Percentiles rank a stretch among this genome's conserved stretches.
phyloP scores from a whole-genome alignment of 2,113 vertebrate species.

The Tetrao urogallus region DNA sequence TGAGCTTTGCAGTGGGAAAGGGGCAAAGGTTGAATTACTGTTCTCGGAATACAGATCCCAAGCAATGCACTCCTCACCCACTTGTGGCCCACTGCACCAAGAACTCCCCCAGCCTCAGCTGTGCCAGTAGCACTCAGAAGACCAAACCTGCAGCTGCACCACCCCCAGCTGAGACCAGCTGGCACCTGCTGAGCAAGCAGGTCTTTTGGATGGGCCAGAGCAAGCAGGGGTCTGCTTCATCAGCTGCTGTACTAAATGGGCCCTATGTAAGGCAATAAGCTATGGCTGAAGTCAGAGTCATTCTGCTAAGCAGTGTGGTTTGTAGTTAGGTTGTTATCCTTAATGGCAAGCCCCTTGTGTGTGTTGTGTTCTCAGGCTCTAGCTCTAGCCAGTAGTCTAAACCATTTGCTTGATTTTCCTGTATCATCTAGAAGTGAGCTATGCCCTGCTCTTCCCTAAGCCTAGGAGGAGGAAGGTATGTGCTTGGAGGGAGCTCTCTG shows the following conservation, averaged over 20 bases:
- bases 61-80: neutral
- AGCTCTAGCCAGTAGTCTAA: neutral
- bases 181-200: neutral
- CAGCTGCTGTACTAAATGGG: neutral
- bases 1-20: neutral
- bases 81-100: neutral
- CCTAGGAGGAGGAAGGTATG: neutral
- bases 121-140: neutral
- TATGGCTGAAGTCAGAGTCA: neutral
- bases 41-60: neutral
- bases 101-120: neutral
- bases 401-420: neutral
- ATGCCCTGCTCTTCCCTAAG: neutral
- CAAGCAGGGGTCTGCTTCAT: neutral
- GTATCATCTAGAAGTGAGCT: neutral
- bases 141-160: neutral
- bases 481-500: neutral
- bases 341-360: rapidly evolving
- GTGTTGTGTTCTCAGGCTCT: neutral
- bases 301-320: neutral
- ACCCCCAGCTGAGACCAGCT: neutral
- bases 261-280: neutral
- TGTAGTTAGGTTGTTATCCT: neutral
- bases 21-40: neutral
- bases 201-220: neutral